Base-by-base conservation (phyloP, 2,888 invertebrate genomes). In the Polyploca ridens region DNA sequence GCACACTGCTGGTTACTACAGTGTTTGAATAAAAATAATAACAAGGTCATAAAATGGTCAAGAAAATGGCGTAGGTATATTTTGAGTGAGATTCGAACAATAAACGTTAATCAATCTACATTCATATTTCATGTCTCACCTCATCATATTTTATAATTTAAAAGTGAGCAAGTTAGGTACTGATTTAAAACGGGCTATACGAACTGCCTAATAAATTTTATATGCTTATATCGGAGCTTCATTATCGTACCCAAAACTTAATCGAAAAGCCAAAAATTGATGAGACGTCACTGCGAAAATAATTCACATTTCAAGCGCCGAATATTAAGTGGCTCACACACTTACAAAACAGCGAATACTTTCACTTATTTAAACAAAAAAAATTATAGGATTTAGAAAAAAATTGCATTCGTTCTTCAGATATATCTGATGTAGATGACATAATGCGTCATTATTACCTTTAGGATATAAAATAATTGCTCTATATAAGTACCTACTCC, bases 181-280 rank as follows among this genome's bases (percentile, higher is more conserved):
- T 60, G 7, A 38, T 16, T 13, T 58, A 71, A 69, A 72, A 72
- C 41, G 67, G 67, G 71, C 72, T 70, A 73, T 75, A 69, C 66
- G 62, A 58, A 62, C 59, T 70, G 73, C 65, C 72, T 77, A 78
- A 83, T 84, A 81, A 84, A 84, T 82, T 77, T 70, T 69, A 63
- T 68, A 65, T 69, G 69, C 61, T 67, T 69, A 72, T 64, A 68
- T 66, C 66, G 61, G 64, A 64, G 68, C 69, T 83, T 84, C 81
- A 84, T 86, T 86, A 87, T 76, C 77, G 72, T 73, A 75, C 76
- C 77, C 81, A 81, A 76, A 82, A 77, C 79, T 81, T 87, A 88
- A 88, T 87, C 82, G 83, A 86, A 87, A 85, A 77, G 72, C 75
- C 81, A 81, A 84, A 83, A 87, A 84, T 83, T 84, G 81, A 87